Percentiles rank a stretch among this genome's conserved stretches.
Evolutionary conservation across 1,140 invertebrate species (phyloP).

Genomic region (Eumaeus atala): DNA sequence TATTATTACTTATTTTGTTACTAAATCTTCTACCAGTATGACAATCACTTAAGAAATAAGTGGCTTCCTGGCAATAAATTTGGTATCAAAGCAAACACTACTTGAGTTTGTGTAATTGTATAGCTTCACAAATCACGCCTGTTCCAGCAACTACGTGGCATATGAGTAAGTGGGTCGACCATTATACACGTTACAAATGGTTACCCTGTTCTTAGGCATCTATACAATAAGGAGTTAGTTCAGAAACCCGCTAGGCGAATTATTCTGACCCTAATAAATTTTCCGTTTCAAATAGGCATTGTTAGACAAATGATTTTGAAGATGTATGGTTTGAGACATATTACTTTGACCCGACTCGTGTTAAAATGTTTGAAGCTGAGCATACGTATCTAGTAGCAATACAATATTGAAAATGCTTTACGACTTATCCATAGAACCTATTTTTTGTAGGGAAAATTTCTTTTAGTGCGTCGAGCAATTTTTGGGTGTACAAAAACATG

Average conservation of each 20-base stretch:
- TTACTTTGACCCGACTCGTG: constrained; percentile 9
- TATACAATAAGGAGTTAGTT: constrained; percentile 64
- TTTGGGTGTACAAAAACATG: too few relatives aligned
- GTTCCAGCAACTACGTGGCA: constrained; percentile 39
- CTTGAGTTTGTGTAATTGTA: constrained; percentile 38
- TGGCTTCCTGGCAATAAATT: too few relatives aligned
- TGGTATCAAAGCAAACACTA: constrained; percentile 5
- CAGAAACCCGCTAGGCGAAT: constrained; percentile 65
- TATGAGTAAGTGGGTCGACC: constrained; percentile 60
- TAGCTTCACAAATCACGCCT: constrained; percentile 51
- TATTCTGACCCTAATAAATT: constrained; percentile 73
- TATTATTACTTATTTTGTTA: too few relatives aligned
- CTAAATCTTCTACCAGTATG: too few relatives aligned
- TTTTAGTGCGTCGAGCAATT: too few relatives aligned
- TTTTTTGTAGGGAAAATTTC: too few relatives aligned
- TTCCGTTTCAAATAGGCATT: constrained; percentile 64
- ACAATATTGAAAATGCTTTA: too few relatives aligned
- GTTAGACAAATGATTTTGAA: constrained; percentile 68
- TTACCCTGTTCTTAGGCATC: constrained; percentile 53
- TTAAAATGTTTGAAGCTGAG: neutral
- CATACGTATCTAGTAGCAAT: neutral
- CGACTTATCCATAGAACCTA: too few relatives aligned
- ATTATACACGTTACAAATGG: constrained; percentile 70
- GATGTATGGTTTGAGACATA: constrained; percentile 41
- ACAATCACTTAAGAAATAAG: too few relatives aligned